Evolutionary conservation across 1,140 invertebrate species (phyloP).

Genomic region (Drosophila grimshawi): DNA sequence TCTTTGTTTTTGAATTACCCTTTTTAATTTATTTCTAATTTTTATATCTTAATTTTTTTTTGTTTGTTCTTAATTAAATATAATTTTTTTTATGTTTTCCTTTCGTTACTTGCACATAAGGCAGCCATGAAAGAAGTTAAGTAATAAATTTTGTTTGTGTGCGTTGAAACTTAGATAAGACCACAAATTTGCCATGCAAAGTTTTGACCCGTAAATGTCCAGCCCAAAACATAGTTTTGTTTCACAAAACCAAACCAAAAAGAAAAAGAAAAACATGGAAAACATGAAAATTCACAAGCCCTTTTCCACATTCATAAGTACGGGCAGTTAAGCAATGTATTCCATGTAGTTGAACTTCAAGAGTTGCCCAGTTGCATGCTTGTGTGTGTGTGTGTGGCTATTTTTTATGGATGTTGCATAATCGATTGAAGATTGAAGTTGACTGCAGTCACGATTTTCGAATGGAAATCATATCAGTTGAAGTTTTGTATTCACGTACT

Average conservation of each 20-base stretch:
- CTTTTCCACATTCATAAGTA: constrained; percentile 39
- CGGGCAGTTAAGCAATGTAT: constrained; percentile 54
- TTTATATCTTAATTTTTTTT: background rate
- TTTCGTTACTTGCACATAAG: background rate
- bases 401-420: constrained; percentile 42
- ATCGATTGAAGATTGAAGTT: constrained; percentile 60
- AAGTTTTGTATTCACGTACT: background rate
- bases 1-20: background rate
- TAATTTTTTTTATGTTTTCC: background rate
- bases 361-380: constrained; percentile 8
- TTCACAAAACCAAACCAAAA: background rate
- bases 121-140: no score
- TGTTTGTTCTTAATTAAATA: background rate
- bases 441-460: constrained; percentile 49
- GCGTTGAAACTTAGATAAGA: no score
- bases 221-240: background rate
- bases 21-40: background rate
- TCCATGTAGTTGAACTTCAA: constrained; percentile 35
- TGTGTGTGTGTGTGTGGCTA: constrained; percentile 12
- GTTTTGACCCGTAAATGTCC: background rate
- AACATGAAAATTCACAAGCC: background rate
- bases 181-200: no score
- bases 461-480: background rate
- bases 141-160: no score
- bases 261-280: background rate